Evolutionary conservation across 2,113 vertebrate species (phyloP).

Genomic region (Psophia crepitans): DNA sequence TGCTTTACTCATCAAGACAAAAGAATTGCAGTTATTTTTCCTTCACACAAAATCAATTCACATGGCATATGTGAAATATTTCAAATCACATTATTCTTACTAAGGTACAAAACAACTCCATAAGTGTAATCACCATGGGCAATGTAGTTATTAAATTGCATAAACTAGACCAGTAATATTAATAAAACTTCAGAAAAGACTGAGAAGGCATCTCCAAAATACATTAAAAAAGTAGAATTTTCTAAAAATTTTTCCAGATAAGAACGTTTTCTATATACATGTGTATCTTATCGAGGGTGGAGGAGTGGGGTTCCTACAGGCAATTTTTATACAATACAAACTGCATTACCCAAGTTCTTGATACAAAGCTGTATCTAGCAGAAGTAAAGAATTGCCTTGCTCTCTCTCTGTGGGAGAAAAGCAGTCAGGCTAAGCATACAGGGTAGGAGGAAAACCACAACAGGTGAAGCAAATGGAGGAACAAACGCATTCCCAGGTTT

Average conservation of each 20-base stretch:
- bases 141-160: background rate
- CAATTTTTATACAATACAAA: background rate
- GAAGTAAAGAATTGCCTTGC: background rate
- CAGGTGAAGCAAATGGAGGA: background rate
- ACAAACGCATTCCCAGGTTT: background rate
- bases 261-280: background rate
- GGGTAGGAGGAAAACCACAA: background rate
- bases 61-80: background rate
- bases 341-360: background rate
- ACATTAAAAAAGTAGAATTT: background rate
- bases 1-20: background rate
- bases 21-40: background rate
- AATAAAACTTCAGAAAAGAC: background rate
- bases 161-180: background rate
- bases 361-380: accelerated
- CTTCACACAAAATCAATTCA: background rate
- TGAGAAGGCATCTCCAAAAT: background rate
- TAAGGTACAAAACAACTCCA: background rate
- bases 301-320: background rate
- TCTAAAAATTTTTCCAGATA: background rate
- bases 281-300: accelerated
- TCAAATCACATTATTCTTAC: background rate
- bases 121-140: background rate
- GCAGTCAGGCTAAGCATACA: no score
- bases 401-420: background rate